Percentiles rank a stretch among this genome's conserved stretches.
These are phyloP conservation scores for Acanthaster planci DNA, from an alignment of 35 echinoderm and acorn worm species.

Conservation along the genomic window DNA sequence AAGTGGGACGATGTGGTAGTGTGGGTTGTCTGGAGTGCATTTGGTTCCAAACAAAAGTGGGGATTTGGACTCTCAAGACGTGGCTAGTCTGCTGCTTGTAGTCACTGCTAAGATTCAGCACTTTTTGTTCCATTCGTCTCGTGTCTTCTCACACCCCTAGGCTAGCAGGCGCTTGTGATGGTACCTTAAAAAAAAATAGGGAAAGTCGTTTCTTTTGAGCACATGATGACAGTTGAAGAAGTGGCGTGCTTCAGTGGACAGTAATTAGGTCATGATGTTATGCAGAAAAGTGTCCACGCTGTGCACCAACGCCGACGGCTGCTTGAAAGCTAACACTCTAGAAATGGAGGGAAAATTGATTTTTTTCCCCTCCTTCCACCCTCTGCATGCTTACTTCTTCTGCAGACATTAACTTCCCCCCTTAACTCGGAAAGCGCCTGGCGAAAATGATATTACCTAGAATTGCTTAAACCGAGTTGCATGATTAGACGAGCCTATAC, in stretches of 20 bases:
- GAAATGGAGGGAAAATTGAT: constrained; percentile 24
- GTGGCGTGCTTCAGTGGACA: background rate
- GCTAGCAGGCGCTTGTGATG: no score
- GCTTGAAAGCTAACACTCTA: constrained; percentile 18
- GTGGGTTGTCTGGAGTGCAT: no score
- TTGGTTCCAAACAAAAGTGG: no score
- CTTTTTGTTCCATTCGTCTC: no score
- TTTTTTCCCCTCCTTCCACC: background rate
- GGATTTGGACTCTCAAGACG: no score
- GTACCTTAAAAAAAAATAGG: no score
- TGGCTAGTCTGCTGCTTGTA: no score
- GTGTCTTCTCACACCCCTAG: no score
- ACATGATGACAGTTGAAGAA: constrained; percentile 2
- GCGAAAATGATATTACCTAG: constrained; percentile 11
- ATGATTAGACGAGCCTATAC: background rate
- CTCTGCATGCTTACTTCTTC: background rate
- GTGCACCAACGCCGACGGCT: background rate
- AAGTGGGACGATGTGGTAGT: no score
- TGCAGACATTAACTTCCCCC: constrained; percentile 10
- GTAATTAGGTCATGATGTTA: constrained; percentile 20
- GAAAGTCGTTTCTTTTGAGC: background rate
- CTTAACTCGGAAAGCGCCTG: constrained; percentile 11
- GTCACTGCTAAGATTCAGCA: no score
- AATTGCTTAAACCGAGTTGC: background rate
- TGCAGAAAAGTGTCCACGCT: constrained; percentile 18